phyloP scores from a whole-genome alignment of 2,797 vertebrate species.

The Paguma larvata region DNA sequence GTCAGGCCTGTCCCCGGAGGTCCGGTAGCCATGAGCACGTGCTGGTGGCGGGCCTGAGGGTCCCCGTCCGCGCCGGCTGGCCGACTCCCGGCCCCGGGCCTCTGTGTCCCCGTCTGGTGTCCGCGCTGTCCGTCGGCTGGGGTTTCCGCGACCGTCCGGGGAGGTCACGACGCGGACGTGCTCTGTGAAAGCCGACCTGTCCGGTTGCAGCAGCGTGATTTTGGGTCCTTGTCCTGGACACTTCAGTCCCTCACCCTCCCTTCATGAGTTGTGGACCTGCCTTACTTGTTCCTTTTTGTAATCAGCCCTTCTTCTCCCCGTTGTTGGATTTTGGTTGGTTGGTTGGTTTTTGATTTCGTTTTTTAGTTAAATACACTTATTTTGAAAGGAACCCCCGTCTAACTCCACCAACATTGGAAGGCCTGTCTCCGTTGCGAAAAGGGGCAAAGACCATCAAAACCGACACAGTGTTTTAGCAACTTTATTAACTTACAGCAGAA shows the following conservation, averaged over 20 bases:
- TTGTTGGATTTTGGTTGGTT: neutral
- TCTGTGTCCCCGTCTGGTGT: neutral
- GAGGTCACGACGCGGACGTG: fast-evolving
- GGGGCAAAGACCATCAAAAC: neutral
- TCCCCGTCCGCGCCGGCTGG: too few relatives aligned
- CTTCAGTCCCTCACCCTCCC: neutral
- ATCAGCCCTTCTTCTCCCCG: neutral
- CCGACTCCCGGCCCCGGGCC: neutral
- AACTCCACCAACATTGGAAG: neutral
- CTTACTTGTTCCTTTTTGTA: neutral
- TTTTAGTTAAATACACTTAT: neutral
- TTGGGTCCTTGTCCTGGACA: neutral
- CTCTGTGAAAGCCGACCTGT: too few relatives aligned
- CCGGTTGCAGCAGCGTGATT: fast-evolving
- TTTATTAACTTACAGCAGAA: neutral
- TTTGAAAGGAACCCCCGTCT: neutral
- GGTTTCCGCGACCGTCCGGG: fast-evolving
- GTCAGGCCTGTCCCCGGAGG: neutral
- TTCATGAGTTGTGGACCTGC: neutral
- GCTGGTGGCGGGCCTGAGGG: fast-evolving
- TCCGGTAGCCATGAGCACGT: neutral
- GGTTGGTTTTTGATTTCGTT: neutral
- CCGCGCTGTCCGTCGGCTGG: fast-evolving
- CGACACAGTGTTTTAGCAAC: neutral
- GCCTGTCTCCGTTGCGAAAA: neutral